Conservation (phyloP, 2,888 invertebrate species). For the Hyalella azteca region DNA sequence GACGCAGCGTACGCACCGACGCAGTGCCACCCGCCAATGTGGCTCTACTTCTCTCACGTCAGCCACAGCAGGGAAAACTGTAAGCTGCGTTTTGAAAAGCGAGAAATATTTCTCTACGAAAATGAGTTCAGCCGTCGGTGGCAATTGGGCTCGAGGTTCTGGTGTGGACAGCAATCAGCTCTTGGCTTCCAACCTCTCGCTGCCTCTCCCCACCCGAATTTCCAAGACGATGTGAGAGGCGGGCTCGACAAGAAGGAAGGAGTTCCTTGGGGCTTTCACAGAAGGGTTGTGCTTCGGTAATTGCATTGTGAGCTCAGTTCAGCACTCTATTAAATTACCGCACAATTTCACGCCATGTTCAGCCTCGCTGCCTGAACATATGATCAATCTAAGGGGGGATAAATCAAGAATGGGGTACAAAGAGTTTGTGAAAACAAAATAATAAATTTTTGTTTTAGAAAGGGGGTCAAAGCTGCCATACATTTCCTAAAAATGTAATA, state of each 20-base stretch:
- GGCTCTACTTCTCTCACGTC: not conserved
- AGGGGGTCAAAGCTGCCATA: too few relatives aligned
- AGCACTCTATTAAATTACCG: not conserved
- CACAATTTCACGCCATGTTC: not conserved
- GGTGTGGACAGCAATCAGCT: constrained; percentile 33
- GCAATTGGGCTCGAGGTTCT: constrained; percentile 22
- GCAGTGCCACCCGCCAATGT: too few relatives aligned
- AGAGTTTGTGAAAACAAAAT: too few relatives aligned
- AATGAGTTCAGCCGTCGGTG: constrained; percentile 24
- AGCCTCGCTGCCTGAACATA: too few relatives aligned
- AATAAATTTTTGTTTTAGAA: too few relatives aligned
- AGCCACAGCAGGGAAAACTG: not conserved
- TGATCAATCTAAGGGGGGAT: too few relatives aligned
- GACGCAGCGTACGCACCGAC: too few relatives aligned
- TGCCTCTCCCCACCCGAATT: not conserved
- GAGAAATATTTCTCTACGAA: constrained; percentile 15
- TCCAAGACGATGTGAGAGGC: constrained; percentile 16
- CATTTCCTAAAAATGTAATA: too few relatives aligned
- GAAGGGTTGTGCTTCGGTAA: not conserved
- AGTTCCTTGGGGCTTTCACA: not conserved
- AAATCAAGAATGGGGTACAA: too few relatives aligned
- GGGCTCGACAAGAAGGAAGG: not conserved
- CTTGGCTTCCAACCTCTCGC: not conserved
- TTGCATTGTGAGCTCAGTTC: not conserved
- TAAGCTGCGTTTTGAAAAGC: constrained; percentile 23